Conservation (phyloP, 2,113 vertebrate genomes). For the Poecile atricapillus region DNA sequence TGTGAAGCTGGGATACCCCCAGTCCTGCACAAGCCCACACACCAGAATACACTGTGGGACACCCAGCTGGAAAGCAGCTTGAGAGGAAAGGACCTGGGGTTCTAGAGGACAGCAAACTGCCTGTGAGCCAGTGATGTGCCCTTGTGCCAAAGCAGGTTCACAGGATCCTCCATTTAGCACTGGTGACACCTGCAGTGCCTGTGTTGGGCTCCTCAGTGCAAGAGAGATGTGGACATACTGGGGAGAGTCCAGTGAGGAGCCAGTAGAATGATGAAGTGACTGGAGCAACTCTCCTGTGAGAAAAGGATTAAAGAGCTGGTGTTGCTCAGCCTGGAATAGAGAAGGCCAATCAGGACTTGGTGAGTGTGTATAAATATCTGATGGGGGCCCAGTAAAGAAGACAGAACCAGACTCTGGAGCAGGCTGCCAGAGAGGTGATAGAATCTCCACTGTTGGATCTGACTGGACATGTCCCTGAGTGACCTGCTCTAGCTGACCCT, state of each 20-base stretch:
- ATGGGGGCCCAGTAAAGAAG: too few relatives aligned
- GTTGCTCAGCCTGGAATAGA: background rate
- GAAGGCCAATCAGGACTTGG: background rate
- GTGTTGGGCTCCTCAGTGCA: background rate
- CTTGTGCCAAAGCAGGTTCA: background rate
- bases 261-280: background rate
- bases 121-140: background rate
- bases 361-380: background rate
- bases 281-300: background rate
- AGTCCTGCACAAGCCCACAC: background rate
- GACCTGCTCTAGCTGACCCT: background rate
- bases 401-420: background rate
- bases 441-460: background rate
- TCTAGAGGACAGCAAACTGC: background rate
- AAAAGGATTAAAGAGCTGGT: background rate
- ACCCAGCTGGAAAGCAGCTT: background rate
- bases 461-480: background rate
- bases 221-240: background rate
- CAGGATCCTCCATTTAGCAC: background rate
- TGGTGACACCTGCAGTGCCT: background rate
- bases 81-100: background rate
- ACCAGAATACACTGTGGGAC: background rate
- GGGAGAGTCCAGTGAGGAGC: background rate
- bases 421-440: background rate
- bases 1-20: background rate